Evolutionary conservation across 2,113 vertebrate species (phyloP).

Genomic region (Vanacampus margaritifer): DNA sequence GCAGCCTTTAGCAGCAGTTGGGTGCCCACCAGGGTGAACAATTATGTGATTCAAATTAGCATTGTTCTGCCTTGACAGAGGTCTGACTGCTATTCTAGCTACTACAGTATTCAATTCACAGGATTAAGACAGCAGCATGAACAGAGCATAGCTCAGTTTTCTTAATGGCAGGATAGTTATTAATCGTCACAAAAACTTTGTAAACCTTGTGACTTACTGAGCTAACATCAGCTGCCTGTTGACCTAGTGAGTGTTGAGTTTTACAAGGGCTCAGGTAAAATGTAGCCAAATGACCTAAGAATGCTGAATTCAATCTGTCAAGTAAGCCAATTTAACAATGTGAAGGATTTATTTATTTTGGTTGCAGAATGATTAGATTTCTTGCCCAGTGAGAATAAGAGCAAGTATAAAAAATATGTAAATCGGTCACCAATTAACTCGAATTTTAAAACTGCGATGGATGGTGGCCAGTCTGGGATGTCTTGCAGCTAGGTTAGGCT

Average conservation of each 20-base stretch:
- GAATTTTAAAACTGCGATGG: background rate
- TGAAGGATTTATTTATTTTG: background rate
- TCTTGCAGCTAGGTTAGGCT: background rate
- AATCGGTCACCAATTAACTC: background rate
- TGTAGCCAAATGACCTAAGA: background rate
- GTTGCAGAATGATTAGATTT: background rate
- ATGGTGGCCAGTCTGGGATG: background rate
- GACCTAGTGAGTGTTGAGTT: background rate
- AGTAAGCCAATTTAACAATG: background rate
- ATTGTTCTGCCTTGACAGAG: background rate
- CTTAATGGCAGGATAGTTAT: background rate
- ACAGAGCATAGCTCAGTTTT: background rate
- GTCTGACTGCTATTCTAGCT: background rate
- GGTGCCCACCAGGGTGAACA: background rate
- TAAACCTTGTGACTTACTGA: background rate
- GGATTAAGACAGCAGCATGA: background rate
- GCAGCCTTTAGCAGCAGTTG: background rate
- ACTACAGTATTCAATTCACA: background rate
- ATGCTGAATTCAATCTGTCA: background rate
- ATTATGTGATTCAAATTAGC: background rate
- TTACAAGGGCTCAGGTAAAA: background rate
- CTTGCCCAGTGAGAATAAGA: background rate
- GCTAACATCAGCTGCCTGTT: background rate
- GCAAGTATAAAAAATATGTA: background rate
- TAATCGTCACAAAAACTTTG: background rate